Percentiles rank a stretch among this genome's conserved stretches.
phyloP scores from a whole-genome alignment of 2,888 invertebrate species.

The Sisyra nigra region DNA sequence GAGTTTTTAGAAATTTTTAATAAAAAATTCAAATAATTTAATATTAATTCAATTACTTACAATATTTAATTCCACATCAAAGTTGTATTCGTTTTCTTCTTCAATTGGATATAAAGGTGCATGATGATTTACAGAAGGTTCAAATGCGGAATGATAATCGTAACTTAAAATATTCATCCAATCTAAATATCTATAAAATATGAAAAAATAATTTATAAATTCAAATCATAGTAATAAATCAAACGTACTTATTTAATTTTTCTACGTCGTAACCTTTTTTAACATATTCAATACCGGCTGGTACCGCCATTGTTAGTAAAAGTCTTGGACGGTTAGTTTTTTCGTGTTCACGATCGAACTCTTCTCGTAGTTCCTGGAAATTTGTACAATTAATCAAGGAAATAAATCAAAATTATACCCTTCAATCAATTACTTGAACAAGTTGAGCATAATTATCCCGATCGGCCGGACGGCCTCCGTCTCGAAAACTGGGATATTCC shows the following conservation, averaged over 20 bases:
- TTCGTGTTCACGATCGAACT: slow-evolving; percentile 72
- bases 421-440: slow-evolving; percentile 45
- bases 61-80: slow-evolving; percentile 73
- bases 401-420: not conserved
- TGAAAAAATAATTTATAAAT: not conserved
- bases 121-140: slow-evolving; percentile 83
- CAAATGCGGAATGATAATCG: slow-evolving; percentile 85
- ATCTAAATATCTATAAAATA: slow-evolving; percentile 52
- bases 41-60: slow-evolving; percentile 38
- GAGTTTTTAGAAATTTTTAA: too few species aligned
- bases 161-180: slow-evolving; percentile 86
- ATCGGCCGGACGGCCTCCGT: slow-evolving; percentile 67
- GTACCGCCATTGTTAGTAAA: slow-evolving; percentile 83
- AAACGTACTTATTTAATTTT: slow-evolving; percentile 58
- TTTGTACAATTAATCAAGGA: slow-evolving; percentile 5
- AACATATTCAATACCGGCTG: slow-evolving; percentile 84
- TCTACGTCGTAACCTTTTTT: slow-evolving; percentile 87
- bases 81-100: slow-evolving; percentile 75
- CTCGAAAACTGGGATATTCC: slow-evolving; percentile 74
- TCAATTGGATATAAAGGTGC: slow-evolving; percentile 69
- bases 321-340: slow-evolving; percentile 68
- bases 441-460: slow-evolving; percentile 75
- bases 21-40: too few species aligned
- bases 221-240: not conserved
- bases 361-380: slow-evolving; percentile 62